Percentiles rank a stretch among this genome's conserved stretches.
phyloP scores from a whole-genome alignment of 2,113 vertebrate genomes.

The Nanorana parkeri region DNA sequence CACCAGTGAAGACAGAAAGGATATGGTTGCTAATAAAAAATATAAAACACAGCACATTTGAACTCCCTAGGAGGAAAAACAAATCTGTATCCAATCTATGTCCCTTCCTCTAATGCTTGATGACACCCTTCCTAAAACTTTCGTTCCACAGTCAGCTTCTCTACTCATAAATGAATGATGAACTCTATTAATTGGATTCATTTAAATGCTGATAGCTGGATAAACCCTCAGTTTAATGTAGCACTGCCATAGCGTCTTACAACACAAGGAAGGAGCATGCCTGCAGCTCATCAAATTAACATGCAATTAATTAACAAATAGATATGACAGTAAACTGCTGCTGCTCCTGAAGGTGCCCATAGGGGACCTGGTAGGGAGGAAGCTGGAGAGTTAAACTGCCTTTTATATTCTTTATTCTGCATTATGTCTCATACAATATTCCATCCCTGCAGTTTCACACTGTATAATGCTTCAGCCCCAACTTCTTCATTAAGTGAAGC shows the following conservation, averaged over 20 bases:
- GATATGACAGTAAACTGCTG: conserved; percentile 50
- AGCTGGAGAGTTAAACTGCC: conserved; percentile 34
- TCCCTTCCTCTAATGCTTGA: conserved; percentile 20
- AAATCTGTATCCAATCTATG: neutral
- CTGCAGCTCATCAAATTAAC: conserved; percentile 52
- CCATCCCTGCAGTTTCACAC: conserved; percentile 14
- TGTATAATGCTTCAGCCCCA: neutral
- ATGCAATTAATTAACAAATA: conserved; percentile 59
- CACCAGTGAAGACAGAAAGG: neutral
- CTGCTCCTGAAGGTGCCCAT: conserved; percentile 42
- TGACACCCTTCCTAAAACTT: conserved; percentile 46
- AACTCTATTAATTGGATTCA: conserved; percentile 70
- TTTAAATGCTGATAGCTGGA: conserved; percentile 55
- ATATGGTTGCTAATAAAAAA: too few relatives aligned
- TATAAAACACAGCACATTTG: too few relatives aligned
- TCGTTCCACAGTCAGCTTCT: conserved; percentile 6
- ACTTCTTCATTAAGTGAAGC: conserved; percentile 18
- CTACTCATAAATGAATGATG: conserved; percentile 78
- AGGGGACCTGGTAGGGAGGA: conserved; percentile 36
- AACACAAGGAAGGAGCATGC: conserved; percentile 58
- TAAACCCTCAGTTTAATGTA: conserved; percentile 62
- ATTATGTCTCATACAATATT: neutral
- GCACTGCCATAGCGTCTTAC: conserved; percentile 50
- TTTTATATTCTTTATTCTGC: conserved; percentile 15
- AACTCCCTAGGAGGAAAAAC: too few relatives aligned